Base-by-base conservation (phyloP, 2,888 invertebrate genomes). In the Standfussiana lucernea region DNA sequence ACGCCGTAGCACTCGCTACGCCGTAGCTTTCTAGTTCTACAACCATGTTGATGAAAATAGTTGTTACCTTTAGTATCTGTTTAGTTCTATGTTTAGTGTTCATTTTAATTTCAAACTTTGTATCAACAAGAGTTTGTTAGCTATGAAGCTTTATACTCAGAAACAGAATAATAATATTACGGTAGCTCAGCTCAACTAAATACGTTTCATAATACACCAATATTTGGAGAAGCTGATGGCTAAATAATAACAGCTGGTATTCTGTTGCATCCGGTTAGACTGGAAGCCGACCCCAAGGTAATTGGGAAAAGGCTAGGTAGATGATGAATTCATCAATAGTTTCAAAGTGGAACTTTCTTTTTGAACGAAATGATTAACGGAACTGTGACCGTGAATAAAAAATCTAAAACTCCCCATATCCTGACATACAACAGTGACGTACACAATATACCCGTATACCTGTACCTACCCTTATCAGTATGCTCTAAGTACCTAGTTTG, bases 401-500 rank as follows among this genome's bases (percentile, higher is more conserved):
- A 5, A 24, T n/a, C n/a, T 61, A 32, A 37, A 64, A 24, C 18
- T 21, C 0, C 2, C 35, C 42, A 15, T 59, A 32, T 4, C 40
- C 18, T 21, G 0, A 61, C 40, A 13, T 32, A 40, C 45, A 62
- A 32, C 32, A 15, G 6, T 59, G 37, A 24, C 5, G 13, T 66
- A 50, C 13, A 15, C 6, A 32, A 53, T 53, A 73, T 45, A 35
- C n/a, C 53, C 50, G 8, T 28, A 53, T 13, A 53, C 32, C 10
- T 50, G 15, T 56, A 21, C 18, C 35, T 6, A 40, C 13, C 7
- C n/a, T 24, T 47, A 56, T 10, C 24, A 62, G 56, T 40, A 50
- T 83, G 66, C 35, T 56, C 74, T 72, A 75, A 66, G 37, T 80
- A 75, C 45, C 50, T 18, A 80, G 72, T 72, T 75, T 62, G 85